These are phyloP conservation scores for Trissolcus brochymenae DNA, from an alignment of 2,888 invertebrate genomes.

Conservation along the genomic window DNA sequence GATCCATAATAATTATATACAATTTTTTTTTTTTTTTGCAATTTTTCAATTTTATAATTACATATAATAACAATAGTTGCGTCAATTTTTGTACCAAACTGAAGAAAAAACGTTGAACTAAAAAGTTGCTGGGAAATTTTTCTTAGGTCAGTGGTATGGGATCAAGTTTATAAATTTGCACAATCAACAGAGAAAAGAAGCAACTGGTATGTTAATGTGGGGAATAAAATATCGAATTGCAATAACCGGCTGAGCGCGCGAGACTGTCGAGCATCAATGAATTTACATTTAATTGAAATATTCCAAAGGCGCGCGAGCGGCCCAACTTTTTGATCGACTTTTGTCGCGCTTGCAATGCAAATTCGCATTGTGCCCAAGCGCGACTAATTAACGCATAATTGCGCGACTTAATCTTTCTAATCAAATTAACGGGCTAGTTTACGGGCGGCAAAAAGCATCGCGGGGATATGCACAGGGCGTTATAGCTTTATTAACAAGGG, in stretches of 20 bases:
- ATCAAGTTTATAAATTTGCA: conserved; percentile 8
- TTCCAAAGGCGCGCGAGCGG: conserved; percentile 7
- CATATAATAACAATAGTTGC: no score
- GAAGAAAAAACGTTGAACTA: no score
- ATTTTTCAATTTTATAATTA: no score
- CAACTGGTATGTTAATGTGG: conserved; percentile 42
- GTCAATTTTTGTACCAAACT: no score
- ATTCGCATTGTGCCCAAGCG: conserved; percentile 4
- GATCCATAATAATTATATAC: no score
- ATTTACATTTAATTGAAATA: conserved; percentile 44
- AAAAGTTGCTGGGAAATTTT: no score
- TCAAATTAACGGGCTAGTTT: conserved; percentile 47
- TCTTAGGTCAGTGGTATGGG: no score
- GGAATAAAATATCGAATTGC: conserved; percentile 47
- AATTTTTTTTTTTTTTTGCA: no score
- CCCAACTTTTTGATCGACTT: neutral
- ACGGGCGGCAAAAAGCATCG: conserved; percentile 13
- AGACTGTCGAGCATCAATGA: conserved; percentile 44
- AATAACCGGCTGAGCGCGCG: conserved; percentile 38
- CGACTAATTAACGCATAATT: conserved; percentile 39
- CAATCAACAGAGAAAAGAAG: conserved; percentile 17
- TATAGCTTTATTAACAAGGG: conserved; percentile 51
- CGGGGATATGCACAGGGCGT: conserved; percentile 35
- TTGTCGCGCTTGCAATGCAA: conserved; percentile 20
- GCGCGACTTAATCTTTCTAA: conserved; percentile 44